Conservation (phyloP, 2,113 vertebrate genomes). For the Takifugu bimaculatus region DNA sequence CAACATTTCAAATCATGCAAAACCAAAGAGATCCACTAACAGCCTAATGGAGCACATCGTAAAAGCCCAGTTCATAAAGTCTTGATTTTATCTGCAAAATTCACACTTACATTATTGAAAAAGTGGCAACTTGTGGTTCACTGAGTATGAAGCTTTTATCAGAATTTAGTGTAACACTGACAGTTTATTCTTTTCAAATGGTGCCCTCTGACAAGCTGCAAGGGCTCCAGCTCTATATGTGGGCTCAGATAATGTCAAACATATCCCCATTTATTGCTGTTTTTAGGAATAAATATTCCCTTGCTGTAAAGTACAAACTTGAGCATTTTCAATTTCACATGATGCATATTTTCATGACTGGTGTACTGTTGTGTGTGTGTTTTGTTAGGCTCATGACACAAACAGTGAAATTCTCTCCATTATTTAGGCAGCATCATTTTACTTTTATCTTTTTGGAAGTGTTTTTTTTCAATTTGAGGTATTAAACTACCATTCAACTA, state of each 20-base stretch:
- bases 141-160: not conserved
- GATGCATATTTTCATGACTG: too few species aligned
- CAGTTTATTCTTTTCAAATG: not conserved
- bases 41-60: constrained; percentile 8
- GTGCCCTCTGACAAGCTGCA: not conserved
- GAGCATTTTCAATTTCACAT: too few species aligned
- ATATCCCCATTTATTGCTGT: not conserved
- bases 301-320: too few species aligned
- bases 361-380: too few species aligned
- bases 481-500: too few species aligned
- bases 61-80: constrained; percentile 33
- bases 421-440: too few species aligned
- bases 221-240: not conserved
- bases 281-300: too few species aligned
- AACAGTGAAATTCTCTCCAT: too few species aligned
- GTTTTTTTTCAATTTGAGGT: too few species aligned
- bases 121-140: not conserved
- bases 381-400: too few species aligned
- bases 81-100: constrained; percentile 18
- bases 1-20: constrained; percentile 62
- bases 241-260: not conserved
- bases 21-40: constrained; percentile 51
- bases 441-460: too few species aligned
- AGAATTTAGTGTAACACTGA: not conserved
- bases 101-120: constrained; percentile 19